phyloP scores from a whole-genome alignment of 2,113 vertebrate genomes.

The Ciconia boyciana region DNA sequence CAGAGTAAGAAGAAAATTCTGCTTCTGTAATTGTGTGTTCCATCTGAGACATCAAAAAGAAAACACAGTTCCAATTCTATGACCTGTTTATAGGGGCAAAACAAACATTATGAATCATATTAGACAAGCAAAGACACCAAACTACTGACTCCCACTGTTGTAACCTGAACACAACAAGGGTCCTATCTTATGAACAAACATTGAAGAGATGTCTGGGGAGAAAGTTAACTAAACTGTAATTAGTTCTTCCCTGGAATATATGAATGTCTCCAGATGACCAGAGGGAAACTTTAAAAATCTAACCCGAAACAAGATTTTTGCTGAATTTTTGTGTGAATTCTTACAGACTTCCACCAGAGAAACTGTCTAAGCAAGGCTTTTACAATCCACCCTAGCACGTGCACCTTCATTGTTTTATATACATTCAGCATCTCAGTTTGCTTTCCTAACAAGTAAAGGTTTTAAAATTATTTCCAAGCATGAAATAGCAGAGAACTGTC shows the following conservation, averaged over 20 bases:
- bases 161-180: neutral
- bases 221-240: neutral
- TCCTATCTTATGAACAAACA: neutral
- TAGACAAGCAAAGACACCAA: neutral
- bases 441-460: neutral
- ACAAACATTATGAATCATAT: neutral
- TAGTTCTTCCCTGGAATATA: neutral
- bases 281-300: neutral
- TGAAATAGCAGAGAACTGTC: neutral
- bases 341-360: neutral
- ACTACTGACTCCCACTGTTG: neutral
- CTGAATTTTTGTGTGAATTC: neutral
- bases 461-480: neutral
- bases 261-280: neutral
- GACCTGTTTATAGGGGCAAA: neutral
- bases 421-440: neutral
- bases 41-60: neutral
- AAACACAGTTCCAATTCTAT: neutral
- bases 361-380: neutral
- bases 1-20: neutral
- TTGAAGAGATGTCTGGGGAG: neutral
- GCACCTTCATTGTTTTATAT: neutral
- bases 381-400: neutral
- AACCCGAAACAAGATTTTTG: neutral
- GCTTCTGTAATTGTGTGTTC: neutral